phyloP scores from a whole-genome alignment of 2,888 invertebrate genomes.

The Eledona agricola region DNA sequence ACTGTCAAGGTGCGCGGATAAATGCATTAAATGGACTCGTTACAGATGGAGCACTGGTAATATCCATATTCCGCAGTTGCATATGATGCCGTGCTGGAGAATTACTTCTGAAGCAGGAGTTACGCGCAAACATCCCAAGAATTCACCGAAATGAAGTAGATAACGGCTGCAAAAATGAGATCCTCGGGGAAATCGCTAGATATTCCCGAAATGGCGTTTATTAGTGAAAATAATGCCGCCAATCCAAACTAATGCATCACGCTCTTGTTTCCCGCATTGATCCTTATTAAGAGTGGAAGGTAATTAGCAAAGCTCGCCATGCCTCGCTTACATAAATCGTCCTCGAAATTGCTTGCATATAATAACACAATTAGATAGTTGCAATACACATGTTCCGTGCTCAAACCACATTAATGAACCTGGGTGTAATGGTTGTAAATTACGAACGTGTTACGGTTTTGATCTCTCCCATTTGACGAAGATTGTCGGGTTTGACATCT shows the following conservation, averaged over 20 bases:
- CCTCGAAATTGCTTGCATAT: too few relatives aligned
- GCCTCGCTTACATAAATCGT: too few relatives aligned
- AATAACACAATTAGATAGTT: conserved; percentile 3
- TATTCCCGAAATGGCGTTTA: conserved; percentile 7
- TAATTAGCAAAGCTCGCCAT: too few relatives aligned
- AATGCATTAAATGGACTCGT: conserved; percentile 17
- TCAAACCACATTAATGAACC: conserved; percentile 11
- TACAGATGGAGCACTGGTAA: conserved; percentile 18
- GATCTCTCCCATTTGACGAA: conserved; percentile 20
- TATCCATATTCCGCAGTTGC: conserved; percentile 20
- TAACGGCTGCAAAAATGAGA: conserved; percentile 24
- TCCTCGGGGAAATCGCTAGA: conserved; percentile 24
- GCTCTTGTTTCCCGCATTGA: too few relatives aligned
- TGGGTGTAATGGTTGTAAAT: conserved; percentile 25
- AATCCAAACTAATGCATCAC: too few relatives aligned
- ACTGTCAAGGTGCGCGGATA: conserved; percentile 18
- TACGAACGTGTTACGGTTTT: conserved; percentile 18
- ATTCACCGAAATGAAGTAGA: conserved; percentile 13
- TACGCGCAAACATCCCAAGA: conserved; percentile 23
- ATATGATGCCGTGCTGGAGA: conserved; percentile 6
- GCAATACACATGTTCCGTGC: conserved; percentile 8
- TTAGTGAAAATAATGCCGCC: conserved; percentile 8
- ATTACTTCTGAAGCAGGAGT: conserved; percentile 20
- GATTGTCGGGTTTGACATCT: conserved; percentile 29
- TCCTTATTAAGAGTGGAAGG: too few relatives aligned